Base-by-base conservation (phyloP, 2,113 vertebrate genomes). In the Todiramphus saurophagus region DNA sequence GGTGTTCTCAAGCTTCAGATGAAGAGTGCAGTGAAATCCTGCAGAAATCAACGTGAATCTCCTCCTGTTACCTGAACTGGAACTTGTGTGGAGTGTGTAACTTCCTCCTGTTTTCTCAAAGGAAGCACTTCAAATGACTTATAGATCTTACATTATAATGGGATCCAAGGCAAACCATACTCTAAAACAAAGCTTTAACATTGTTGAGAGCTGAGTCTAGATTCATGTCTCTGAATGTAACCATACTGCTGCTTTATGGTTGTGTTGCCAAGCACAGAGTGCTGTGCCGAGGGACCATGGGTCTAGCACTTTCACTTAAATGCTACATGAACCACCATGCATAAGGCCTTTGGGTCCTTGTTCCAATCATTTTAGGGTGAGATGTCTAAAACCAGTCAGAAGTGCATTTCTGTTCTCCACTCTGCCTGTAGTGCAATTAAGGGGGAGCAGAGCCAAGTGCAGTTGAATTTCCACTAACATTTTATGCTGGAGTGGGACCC, bases 41-140 rank as follows among this genome's bases (percentile, higher is more conserved):
- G n/a, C n/a, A 58, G 66, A 70, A 67, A 82, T 19, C 17, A 13
- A 4, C 4, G 3, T 0, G 3, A 53, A 17, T 69, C 11, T 69
- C 17, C 20, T 7, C 0, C 0, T 6, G 4, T 51, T 44, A 56
- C 21, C 48, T 44, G 53, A 60, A n/a, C 46, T 35, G 27, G 30
- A 87, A 19, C 14, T 0, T 2, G 8, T 31, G 25, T 41, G 53
- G 6, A 55, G 11, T 23, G 17, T 5, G 0, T 28, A 43, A 51
- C 44, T 74, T 64, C 31, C 14, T 62, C 13, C 16, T 43, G 31
- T 31, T 41, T 80, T 77, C 63, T 73, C 55, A 58, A 60, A 77
- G 25, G 11, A 5, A 83, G 5, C 5, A 21, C 2, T 7, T 68
- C 31, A 76, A 13, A 55, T 64, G 85, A 58, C 74, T 30, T 24